These are phyloP conservation scores for Sebastes minor DNA, from an alignment of 2,797 vertebrate genomes.

Conservation along the genomic window DNA sequence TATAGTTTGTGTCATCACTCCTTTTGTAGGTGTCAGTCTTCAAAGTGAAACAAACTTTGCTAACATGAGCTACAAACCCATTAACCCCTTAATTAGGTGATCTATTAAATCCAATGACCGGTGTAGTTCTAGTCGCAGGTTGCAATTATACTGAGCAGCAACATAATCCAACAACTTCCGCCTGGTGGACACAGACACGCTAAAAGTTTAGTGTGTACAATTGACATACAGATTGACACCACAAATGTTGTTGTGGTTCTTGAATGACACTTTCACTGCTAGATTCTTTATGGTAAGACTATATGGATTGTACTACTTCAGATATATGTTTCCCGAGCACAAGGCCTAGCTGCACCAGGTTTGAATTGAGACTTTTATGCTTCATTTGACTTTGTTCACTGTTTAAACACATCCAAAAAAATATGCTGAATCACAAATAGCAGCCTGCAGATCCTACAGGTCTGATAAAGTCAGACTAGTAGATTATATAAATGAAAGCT, in stretches of 20 bases:
- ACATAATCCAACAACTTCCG: not conserved
- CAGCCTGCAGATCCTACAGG: not conserved
- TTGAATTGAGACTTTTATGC: not conserved
- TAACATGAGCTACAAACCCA: not conserved
- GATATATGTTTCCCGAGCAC: not conserved
- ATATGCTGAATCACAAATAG: not conserved
- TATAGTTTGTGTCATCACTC: not conserved
- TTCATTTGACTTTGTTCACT: not conserved
- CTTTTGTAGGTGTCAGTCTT: not conserved
- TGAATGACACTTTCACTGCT: not conserved
- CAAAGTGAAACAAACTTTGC: not conserved
- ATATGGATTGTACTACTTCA: not conserved
- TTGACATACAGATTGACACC: not conserved
- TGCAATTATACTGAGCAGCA: not conserved
- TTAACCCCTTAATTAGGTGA: not conserved
- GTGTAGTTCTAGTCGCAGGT: not conserved
- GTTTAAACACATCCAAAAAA: not conserved
- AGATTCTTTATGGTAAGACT: not conserved
- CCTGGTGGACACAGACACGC: not conserved
- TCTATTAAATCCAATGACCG: slow-evolving; percentile 1
- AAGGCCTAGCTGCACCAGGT: not conserved
- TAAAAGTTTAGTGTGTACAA: not conserved
- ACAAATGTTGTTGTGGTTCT: not conserved
- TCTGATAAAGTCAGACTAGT: not conserved
- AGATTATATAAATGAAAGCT: slow-evolving; percentile 32